phyloP scores from a whole-genome alignment of 2,888 invertebrate genomes.

The Aricia artaxerxes region DNA sequence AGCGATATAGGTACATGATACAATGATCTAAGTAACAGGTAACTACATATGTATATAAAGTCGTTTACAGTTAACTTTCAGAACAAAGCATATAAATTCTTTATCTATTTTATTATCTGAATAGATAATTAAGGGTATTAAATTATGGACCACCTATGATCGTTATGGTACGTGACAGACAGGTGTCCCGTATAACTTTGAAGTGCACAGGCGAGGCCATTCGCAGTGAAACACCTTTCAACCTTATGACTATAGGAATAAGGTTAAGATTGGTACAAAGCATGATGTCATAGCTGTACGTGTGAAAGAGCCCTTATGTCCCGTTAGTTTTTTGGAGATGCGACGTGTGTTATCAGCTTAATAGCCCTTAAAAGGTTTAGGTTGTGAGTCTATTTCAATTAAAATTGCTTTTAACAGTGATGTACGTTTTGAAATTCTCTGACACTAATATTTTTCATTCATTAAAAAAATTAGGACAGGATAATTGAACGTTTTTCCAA shows the following conservation, averaged over 20 bases:
- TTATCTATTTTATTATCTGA: neutral
- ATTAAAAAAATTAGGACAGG: neutral
- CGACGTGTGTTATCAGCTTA: neutral
- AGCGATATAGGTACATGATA: no score
- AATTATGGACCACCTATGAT: slow-evolving; percentile 13
- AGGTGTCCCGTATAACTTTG: slow-evolving; percentile 21
- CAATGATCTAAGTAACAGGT: no score
- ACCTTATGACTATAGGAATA: neutral
- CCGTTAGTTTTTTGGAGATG: neutral
- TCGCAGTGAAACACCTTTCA: neutral
- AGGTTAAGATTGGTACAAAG: neutral
- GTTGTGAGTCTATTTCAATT: neutral
- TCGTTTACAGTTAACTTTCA: neutral
- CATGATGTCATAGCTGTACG: neutral
- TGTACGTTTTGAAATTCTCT: neutral
- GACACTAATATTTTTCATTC: neutral
- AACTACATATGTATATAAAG: neutral
- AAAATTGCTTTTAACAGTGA: neutral
- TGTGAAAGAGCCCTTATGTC: neutral
- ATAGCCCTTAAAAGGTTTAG: neutral
- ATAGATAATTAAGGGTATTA: slow-evolving; percentile 13
- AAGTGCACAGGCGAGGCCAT: neutral
- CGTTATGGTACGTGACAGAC: slow-evolving; percentile 18
- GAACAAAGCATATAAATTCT: neutral
- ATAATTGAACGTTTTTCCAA: no score